Percentiles rank a stretch among this genome's conserved stretches.
Conservation (phyloP, 2,888 invertebrate genomes). For the Hololepta plana region DNA sequence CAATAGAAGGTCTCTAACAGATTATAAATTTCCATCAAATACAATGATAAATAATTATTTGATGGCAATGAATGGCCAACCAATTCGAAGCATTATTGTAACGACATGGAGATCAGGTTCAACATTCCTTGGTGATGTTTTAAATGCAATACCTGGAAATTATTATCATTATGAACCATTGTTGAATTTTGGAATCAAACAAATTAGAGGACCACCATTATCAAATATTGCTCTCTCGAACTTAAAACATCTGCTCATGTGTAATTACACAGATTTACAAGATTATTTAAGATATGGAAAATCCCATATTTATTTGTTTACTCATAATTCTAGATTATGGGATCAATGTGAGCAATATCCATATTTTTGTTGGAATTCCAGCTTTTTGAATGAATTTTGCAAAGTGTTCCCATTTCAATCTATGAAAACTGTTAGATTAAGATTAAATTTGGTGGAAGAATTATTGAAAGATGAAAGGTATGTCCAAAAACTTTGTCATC, state of each 20-base stretch:
- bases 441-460: slow-evolving; percentile 51
- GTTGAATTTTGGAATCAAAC: slow-evolving; percentile 63
- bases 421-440: slow-evolving; percentile 69
- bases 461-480: slow-evolving; percentile 54
- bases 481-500: slow-evolving; percentile 19
- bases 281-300: slow-evolving; percentile 64
- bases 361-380: slow-evolving; percentile 45
- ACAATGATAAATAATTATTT: slow-evolving; percentile 47
- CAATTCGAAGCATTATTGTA: slow-evolving; percentile 57
- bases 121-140: slow-evolving; percentile 71
- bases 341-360: slow-evolving; percentile 52
- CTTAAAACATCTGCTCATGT: slow-evolving; percentile 56
- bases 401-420: slow-evolving; percentile 74
- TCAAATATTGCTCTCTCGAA: not conserved
- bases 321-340: slow-evolving; percentile 74
- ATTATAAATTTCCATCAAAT: slow-evolving; percentile 40
- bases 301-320: slow-evolving; percentile 61
- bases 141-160: slow-evolving; percentile 70
- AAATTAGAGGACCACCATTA: slow-evolving; percentile 21
- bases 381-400: slow-evolving; percentile 62
- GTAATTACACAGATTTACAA: slow-evolving; percentile 56
- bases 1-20: slow-evolving; percentile 37
- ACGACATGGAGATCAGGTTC: slow-evolving; percentile 88
- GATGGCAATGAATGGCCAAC: slow-evolving; percentile 49
- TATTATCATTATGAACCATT: slow-evolving; percentile 85